These are phyloP conservation scores for Sphaeridia pumilis DNA, from an alignment of 2,888 invertebrate genomes.

Conservation along the genomic window DNA sequence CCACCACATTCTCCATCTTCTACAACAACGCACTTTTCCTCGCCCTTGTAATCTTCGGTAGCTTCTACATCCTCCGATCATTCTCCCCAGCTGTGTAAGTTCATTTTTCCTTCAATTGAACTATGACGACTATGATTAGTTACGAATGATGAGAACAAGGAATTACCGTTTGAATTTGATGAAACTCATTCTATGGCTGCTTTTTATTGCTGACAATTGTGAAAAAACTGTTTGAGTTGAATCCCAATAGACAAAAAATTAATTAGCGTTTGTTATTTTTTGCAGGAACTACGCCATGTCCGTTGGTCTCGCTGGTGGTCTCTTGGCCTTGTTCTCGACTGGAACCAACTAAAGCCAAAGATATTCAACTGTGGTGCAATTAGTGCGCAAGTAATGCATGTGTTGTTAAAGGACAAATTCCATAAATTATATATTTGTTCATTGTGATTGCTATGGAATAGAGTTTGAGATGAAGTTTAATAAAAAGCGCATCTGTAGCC, in stretches of 20 bases:
- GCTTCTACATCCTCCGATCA: slow-evolving; percentile 84
- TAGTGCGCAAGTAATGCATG: too few relatives aligned
- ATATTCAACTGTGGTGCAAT: too few relatives aligned
- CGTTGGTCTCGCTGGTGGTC: slow-evolving; percentile 74
- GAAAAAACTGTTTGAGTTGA: too few relatives aligned
- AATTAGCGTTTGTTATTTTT: too few relatives aligned
- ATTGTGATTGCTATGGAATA: too few relatives aligned
- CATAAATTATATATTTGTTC: too few relatives aligned
- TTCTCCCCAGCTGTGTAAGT: slow-evolving; percentile 77
- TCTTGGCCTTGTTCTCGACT: slow-evolving; percentile 90
- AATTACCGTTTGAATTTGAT: background rate
- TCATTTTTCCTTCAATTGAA: slow-evolving; percentile 35
- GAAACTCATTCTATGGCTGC: slow-evolving; percentile 3
- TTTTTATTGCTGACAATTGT: background rate
- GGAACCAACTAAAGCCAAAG: slow-evolving; percentile 56
- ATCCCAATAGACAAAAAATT: too few relatives aligned
- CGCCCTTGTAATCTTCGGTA: slow-evolving; percentile 80
- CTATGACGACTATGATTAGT: background rate
- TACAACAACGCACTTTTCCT: slow-evolving; percentile 96
- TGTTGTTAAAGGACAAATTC: too few relatives aligned
- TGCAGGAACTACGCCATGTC: slow-evolving; percentile 80
- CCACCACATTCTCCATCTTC: slow-evolving; percentile 96
- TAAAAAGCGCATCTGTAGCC: too few relatives aligned
- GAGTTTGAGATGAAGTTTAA: too few relatives aligned
- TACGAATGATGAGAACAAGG: background rate